Evolutionary conservation across 2,113 vertebrate genomes (phyloP).

Genomic region (Thamnophis sirtalis): DNA sequence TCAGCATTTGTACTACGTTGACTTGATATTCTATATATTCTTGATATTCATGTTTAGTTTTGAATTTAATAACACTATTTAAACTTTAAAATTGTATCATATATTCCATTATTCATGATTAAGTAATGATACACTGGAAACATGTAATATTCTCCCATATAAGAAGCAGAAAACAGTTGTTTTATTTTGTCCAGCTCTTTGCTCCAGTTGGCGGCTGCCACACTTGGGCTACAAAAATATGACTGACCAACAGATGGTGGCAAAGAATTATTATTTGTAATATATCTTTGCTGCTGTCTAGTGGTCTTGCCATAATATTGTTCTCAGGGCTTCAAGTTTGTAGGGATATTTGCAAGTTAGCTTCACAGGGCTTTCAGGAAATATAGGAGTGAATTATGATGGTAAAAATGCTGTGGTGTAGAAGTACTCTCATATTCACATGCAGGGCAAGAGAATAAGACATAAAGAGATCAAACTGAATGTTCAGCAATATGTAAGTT

Average conservation of each 20-base stretch:
- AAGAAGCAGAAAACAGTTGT: neutral
- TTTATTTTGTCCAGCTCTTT: neutral
- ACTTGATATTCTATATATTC: neutral
- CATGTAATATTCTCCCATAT: neutral
- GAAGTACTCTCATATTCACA: neutral
- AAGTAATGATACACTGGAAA: neutral
- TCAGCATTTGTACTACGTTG: neutral
- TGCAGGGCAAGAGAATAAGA: neutral
- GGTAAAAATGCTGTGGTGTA: neutral
- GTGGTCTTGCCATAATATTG: neutral
- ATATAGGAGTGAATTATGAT: neutral
- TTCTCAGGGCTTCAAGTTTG: neutral
- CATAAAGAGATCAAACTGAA: neutral
- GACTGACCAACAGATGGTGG: neutral
- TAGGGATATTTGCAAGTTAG: neutral
- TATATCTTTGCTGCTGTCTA: neutral
- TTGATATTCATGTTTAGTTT: neutral
- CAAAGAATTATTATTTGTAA: neutral
- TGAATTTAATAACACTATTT: neutral
- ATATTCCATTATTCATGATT: neutral
- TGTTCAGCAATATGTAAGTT: neutral
- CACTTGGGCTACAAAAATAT: neutral
- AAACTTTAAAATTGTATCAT: neutral
- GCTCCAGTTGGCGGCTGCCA: neutral
- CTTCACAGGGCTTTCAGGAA: neutral